Conservation (phyloP, 2,113 vertebrate genomes). For the Syngnathus floridae region DNA sequence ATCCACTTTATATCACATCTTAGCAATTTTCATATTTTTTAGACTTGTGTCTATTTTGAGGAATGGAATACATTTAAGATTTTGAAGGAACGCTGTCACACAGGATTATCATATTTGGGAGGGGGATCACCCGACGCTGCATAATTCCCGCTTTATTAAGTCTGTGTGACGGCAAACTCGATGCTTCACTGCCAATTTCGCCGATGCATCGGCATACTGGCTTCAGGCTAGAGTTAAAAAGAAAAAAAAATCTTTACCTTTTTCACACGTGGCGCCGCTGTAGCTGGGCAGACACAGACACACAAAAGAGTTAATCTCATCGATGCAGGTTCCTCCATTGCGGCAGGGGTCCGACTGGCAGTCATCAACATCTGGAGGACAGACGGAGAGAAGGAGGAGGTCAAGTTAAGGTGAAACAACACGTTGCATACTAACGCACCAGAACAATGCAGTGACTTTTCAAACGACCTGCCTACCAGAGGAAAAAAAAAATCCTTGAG, state of each 20-base stretch:
- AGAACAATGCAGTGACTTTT: constrained; percentile 7
- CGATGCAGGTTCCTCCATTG: constrained; percentile 93
- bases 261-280: constrained; percentile 84
- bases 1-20: not conserved
- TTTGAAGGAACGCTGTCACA: not conserved
- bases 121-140: not conserved
- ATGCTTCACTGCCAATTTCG: not conserved
- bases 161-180: not conserved
- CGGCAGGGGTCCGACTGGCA: constrained; percentile 82
- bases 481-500: constrained; percentile 29
- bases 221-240: not conserved
- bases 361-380: constrained; percentile 72
- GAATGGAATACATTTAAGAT: not conserved
- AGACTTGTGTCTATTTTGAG: not conserved
- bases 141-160: not conserved
- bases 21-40: not conserved
- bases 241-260: constrained; percentile 71
- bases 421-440: constrained; percentile 2
- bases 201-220: not conserved
- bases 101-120: not conserved
- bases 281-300: constrained; percentile 96
- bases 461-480: constrained; percentile 22
- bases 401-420: constrained; percentile 12
- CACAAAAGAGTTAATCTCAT: constrained; percentile 84
- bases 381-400: constrained; percentile 7